Evolutionary conservation across 2,113 vertebrate genomes (phyloP).

Genomic region (Plecturocebus donacophilus): DNA sequence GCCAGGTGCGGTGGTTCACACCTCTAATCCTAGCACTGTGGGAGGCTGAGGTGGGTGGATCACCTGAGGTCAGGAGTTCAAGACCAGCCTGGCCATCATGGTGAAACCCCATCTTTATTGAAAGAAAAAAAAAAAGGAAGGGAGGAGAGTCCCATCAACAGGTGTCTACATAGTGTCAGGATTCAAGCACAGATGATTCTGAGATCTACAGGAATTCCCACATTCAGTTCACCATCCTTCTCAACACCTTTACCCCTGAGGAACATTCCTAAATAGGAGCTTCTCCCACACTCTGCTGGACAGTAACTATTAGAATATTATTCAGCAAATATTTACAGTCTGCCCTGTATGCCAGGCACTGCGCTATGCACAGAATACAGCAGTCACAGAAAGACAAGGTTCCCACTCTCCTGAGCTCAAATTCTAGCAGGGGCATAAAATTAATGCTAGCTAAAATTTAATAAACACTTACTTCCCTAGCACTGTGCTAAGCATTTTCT

Average conservation of each 20-base stretch:
- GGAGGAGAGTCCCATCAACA: not conserved
- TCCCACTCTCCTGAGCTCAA: not conserved
- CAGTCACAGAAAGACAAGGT: not conserved
- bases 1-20: too few species aligned
- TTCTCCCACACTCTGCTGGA: not conserved
- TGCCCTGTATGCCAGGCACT: not conserved
- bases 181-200: not conserved
- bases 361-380: not conserved
- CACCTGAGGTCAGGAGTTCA: too few species aligned
- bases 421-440: not conserved
- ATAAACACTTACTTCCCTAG: not conserved
- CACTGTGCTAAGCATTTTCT: not conserved
- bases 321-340: not conserved
- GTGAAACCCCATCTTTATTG: too few species aligned
- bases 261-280: not conserved
- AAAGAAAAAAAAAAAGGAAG: not conserved
- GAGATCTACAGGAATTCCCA: not conserved
- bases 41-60: too few species aligned
- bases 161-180: fast-evolving
- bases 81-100: too few species aligned
- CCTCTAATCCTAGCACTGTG: too few species aligned
- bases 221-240: not conserved
- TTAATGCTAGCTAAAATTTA: not conserved
- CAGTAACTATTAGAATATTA: not conserved
- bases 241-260: not conserved